phyloP scores from a whole-genome alignment of 1,140 invertebrate genomes.

The Hesperophylax magnus region DNA sequence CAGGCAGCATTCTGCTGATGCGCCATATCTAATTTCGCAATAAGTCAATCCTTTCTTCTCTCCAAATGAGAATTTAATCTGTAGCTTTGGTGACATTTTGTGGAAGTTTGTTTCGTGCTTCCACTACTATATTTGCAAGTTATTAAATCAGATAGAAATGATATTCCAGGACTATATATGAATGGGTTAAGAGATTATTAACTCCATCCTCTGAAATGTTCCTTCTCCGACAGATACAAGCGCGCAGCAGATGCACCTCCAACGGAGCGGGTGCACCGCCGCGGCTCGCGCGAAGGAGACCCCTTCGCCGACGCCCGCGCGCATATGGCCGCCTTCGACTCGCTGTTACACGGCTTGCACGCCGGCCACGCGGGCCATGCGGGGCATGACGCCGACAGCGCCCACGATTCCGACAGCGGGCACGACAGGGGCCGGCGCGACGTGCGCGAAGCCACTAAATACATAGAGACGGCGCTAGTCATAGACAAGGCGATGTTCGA shows the following conservation, averaged over 20 bases:
- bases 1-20: too few species aligned
- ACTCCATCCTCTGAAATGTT: neutral
- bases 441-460: conserved; percentile 90
- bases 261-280: conserved; percentile 1
- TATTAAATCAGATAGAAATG: too few species aligned
- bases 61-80: too few species aligned
- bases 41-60: too few species aligned
- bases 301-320: conserved; percentile 27
- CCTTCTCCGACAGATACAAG: conserved; percentile 6
- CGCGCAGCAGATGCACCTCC: neutral
- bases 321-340: conserved; percentile 31
- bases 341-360: conserved; percentile 1
- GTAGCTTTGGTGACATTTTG: too few species aligned
- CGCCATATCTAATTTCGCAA: too few species aligned
- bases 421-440: conserved; percentile 74
- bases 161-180: too few species aligned
- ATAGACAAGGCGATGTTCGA: conserved; percentile 97
- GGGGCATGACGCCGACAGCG: neutral
- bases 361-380: neutral
- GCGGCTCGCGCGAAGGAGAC: conserved; percentile 32
- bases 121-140: too few species aligned
- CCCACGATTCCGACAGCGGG: conserved; percentile 9
- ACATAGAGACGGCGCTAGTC: conserved; percentile 92
- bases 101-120: too few species aligned
- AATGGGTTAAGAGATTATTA: too few species aligned